Percentiles rank a stretch among this genome's conserved stretches.
These are phyloP conservation scores for Carollia perspicillata DNA, from an alignment of 2,113 vertebrate genomes.

Conservation along the genomic window DNA sequence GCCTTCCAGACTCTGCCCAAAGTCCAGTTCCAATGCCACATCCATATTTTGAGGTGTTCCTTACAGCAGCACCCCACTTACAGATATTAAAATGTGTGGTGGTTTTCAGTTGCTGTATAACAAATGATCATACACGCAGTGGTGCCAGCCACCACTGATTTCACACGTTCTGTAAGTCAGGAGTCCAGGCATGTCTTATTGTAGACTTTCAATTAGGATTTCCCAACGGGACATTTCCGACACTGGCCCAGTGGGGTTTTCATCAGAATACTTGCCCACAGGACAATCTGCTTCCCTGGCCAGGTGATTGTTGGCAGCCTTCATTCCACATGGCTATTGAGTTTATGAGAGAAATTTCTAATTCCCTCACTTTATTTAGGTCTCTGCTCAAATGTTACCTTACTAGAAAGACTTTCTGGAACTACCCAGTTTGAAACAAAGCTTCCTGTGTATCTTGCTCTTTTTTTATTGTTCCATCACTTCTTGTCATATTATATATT, in stretches of 20 bases:
- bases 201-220: background rate
- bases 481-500: background rate
- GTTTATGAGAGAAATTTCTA: background rate
- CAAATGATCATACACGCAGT: background rate
- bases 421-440: background rate
- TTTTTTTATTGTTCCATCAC: background rate
- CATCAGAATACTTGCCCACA: background rate
- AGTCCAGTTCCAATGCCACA: background rate
- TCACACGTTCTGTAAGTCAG: background rate
- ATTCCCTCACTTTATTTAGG: background rate
- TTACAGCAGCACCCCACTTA: background rate
- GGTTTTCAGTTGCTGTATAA: background rate
- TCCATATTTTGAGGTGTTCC: too few species aligned
- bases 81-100: background rate
- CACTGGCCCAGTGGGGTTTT: background rate
- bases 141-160: background rate
- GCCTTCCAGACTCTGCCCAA: background rate
- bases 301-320: background rate
- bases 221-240: background rate
- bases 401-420: background rate
- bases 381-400: background rate
- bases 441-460: background rate
- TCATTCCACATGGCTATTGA: rapidly evolving
- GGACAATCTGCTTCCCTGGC: background rate
- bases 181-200: background rate